Evolutionary conservation across 2,113 vertebrate genomes (phyloP).

Genomic region (Odontophorus gujanensis): DNA sequence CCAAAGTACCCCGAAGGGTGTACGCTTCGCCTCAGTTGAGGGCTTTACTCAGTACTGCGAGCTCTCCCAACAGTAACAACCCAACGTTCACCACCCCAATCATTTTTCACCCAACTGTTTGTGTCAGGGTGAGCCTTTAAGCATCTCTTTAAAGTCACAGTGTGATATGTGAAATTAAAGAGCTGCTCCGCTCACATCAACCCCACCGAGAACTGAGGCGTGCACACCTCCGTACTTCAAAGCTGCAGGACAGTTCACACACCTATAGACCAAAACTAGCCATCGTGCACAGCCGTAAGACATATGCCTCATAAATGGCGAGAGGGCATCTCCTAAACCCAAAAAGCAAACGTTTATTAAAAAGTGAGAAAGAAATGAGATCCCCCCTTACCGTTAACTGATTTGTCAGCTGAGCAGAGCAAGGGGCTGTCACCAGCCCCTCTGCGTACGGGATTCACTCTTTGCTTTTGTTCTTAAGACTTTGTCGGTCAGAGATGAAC

Average conservation of each 20-base stretch:
- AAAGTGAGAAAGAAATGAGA: constrained; percentile 36
- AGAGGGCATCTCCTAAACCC: too few species aligned
- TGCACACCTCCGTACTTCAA: not conserved
- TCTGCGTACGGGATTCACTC: not conserved
- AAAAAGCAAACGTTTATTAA: constrained; percentile 42
- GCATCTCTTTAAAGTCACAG: not conserved
- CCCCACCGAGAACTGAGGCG: not conserved
- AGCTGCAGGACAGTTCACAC: not conserved
- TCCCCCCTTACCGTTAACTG: not conserved
- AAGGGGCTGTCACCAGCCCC: not conserved
- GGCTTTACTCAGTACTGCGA: not conserved
- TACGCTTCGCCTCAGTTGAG: not conserved
- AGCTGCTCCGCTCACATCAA: not conserved
- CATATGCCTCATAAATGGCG: too few species aligned
- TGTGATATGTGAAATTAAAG: not conserved
- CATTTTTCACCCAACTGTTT: not conserved
- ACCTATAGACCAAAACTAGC: constrained; percentile 3
- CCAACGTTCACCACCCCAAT: accelerated
- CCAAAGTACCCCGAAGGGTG: not conserved
- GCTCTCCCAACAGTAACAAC: not conserved
- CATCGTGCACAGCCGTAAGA: constrained; percentile 10
- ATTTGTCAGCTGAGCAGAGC: not conserved
- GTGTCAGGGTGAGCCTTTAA: not conserved
- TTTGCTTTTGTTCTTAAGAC: not conserved
- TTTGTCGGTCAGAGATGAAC: not conserved